Evolutionary conservation across 64 coral and sea anemone species (phyloP).

Genomic region (Astreopora myriophthalma): DNA sequence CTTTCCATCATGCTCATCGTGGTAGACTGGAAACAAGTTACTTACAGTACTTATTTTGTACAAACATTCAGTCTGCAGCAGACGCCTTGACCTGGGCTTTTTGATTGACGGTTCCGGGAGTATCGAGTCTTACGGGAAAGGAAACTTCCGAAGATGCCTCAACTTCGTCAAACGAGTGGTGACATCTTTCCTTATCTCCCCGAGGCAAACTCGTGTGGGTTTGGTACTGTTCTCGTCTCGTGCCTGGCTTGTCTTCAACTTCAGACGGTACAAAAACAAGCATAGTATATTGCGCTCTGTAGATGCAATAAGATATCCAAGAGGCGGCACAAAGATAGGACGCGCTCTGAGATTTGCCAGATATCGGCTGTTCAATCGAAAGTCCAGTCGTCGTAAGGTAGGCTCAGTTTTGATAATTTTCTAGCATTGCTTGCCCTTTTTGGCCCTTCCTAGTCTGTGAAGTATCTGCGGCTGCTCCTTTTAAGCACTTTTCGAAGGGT

Average conservation of each 20-base stretch:
- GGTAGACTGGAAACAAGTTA: no score
- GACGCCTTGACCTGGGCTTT: constrained; percentile 49
- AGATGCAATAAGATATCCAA: constrained; percentile 49
- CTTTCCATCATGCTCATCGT: no score
- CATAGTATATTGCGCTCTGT: constrained; percentile 43
- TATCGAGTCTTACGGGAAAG: constrained; percentile 66
- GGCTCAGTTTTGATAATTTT: no score
- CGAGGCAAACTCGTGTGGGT: constrained; percentile 52
- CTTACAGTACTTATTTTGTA: no score
- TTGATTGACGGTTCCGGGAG: constrained; percentile 73
- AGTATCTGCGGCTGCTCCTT: no score
- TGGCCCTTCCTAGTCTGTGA: no score
- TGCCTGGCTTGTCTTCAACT: constrained; percentile 56
- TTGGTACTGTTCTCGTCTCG: constrained; percentile 54
- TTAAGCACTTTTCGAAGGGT: no score
- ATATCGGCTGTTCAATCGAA: constrained; percentile 55
- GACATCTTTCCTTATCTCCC: constrained; percentile 54
- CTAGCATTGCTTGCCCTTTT: background rate
- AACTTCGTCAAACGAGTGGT: constrained; percentile 60
- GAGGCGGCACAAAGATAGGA: constrained; percentile 82
- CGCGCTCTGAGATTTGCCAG: constrained; percentile 72
- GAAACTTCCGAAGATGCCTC: constrained; percentile 67
- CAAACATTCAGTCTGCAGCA: constrained; percentile 50
- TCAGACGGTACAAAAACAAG: constrained; percentile 62
- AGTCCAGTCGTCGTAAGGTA: constrained; percentile 40